phyloP scores from a whole-genome alignment of 1,140 invertebrate species.

The Drosophila sechellia region DNA sequence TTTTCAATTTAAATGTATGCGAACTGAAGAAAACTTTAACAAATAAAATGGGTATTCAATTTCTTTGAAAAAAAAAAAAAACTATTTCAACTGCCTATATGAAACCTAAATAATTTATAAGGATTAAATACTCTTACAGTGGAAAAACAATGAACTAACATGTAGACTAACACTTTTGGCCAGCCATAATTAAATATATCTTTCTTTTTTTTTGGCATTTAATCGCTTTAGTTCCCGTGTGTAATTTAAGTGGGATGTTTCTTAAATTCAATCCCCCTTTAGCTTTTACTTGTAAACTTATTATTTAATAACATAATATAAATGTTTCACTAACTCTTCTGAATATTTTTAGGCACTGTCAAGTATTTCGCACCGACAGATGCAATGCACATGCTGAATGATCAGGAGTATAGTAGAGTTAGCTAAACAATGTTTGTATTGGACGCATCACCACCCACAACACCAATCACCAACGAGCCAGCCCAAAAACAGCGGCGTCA shows the following conservation, averaged over 20 bases:
- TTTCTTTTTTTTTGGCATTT: too few relatives aligned
- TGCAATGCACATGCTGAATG: slow-evolving; percentile 86
- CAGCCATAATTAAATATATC: too few relatives aligned
- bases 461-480: slow-evolving; percentile 54
- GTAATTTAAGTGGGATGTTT: neutral
- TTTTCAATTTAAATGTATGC: slow-evolving; percentile 14
- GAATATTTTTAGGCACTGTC: slow-evolving; percentile 80
- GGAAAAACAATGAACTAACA: neutral
- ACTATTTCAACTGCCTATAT: too few relatives aligned
- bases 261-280: too few relatives aligned
- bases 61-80: neutral
- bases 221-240: neutral
- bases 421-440: slow-evolving; percentile 58
- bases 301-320: neutral
- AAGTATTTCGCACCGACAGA: slow-evolving; percentile 87
- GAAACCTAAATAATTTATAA: neutral
- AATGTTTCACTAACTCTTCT: slow-evolving; percentile 52
- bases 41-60: slow-evolving; percentile 3
- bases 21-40: slow-evolving; percentile 1
- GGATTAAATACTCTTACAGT: too few relatives aligned
- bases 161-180: neutral
- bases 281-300: neutral
- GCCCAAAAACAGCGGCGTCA: slow-evolving; percentile 13
- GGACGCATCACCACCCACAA: slow-evolving; percentile 34
- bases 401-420: slow-evolving; percentile 83